These are phyloP conservation scores for Eueremaeus valkanovi DNA, from an alignment of 2,888 invertebrate genomes.

Conservation along the genomic window DNA sequence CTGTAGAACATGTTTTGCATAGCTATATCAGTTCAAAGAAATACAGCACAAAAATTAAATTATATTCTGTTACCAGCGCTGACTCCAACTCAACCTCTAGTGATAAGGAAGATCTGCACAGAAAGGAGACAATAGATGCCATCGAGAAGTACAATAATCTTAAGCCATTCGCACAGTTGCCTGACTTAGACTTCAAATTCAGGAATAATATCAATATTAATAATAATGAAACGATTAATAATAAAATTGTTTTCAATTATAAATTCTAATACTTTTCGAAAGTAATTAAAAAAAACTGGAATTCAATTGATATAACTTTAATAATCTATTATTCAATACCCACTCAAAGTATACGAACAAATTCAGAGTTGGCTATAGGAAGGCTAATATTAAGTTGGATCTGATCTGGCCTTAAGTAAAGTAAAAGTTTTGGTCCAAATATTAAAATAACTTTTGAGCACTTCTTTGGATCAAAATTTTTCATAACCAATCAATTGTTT, in stretches of 20 bases:
- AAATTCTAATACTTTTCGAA: no score
- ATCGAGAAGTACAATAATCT: slow-evolving; percentile 12
- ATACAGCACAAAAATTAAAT: slow-evolving; percentile 1
- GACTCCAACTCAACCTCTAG: neutral
- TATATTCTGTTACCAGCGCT: slow-evolving; percentile 15
- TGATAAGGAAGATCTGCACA: neutral
- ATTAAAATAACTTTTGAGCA: no score
- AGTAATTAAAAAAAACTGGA: no score
- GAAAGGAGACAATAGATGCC: neutral
- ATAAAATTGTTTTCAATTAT: neutral
- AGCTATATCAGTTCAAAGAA: neutral
- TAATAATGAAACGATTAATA: neutral
- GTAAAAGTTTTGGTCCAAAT: no score
- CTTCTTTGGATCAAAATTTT: no score
- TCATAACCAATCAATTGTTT: no score
- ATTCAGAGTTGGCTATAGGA: no score
- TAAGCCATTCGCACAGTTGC: neutral
- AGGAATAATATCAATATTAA: neutral
- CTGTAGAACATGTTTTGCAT: slow-evolving; percentile 49
- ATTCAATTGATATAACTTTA: no score
- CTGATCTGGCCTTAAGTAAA: no score
- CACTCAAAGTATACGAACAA: no score
- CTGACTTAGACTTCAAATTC: neutral
- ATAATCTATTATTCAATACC: no score
- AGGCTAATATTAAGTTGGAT: no score